Base-by-base conservation (phyloP, 2,797 vertebrate genomes). In the Sebastes matsubarae region DNA sequence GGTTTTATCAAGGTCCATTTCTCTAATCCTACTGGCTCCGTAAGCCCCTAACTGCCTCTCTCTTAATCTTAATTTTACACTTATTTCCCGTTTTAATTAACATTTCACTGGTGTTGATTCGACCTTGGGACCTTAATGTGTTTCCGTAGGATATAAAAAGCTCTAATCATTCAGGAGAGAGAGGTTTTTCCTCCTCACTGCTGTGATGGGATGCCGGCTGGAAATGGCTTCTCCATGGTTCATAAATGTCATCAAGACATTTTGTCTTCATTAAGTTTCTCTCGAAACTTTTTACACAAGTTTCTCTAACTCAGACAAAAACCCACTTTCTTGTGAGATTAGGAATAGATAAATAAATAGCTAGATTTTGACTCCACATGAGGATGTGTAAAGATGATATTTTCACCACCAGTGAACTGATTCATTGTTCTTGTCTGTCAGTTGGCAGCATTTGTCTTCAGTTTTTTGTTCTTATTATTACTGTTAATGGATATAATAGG, bases 121-220 rank as follows among this genome's bases (percentile, higher is more conserved):
- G 13, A 66, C 81, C 67, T 52, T n/a, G 30, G 71, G 38, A 59
- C 59, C 54, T 36, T 55, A 3, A 36, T 32, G 65, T 67, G 50
- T 65, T 65, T 70, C 29, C 27, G 22, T 4, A 32, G 36, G 61
- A 52, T 72, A 54, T 81, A 72, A 76, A 71, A 81, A 76, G 73
- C 73, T 32, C 38, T 12, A 46, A 76, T 71, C 61, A 25, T 58
- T 64, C 20, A 50, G 78, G 46, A 69, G 32, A 29, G 18, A 29
- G 12, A 54, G 8, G 18, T 32, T 57, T 67, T 68, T 27, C 55
- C 46, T 59, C 22, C 72, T 70, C 34, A 2, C 50, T 46, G 70
- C 71, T 30, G 77, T 10, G 30, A 60, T 16, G 71, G 20, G 46
- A 74, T 42, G 30, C 34, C 52, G 22, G 66, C 59, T 29, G 24